A percentile compares a stretch with the other conserved stretches of the same genome.
Evolutionary conservation across 2,888 invertebrate species (phyloP).

Genomic region (Scaptomyza cyrtandrae): DNA sequence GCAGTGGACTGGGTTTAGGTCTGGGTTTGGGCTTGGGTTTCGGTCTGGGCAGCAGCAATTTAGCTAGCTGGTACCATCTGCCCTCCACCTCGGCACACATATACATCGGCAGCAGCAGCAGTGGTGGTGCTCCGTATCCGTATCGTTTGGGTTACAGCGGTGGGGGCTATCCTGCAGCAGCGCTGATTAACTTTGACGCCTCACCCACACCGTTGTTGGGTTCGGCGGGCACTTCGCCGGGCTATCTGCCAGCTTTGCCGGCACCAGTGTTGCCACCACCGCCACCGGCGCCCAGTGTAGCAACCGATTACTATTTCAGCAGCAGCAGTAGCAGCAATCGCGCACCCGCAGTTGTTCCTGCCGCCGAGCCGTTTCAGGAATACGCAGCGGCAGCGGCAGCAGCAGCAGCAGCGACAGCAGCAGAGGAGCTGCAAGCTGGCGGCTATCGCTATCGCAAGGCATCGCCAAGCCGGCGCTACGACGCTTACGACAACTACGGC

Average conservation of each 20-base stretch:
- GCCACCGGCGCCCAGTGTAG: constrained; percentile 71
- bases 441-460: constrained; percentile 69
- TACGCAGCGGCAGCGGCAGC: constrained; percentile 53
- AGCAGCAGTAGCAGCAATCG: constrained; percentile 31
- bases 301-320: constrained; percentile 69
- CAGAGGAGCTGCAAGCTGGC: constrained; percentile 74
- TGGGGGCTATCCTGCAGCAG: constrained; percentile 72
- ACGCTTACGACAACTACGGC: constrained; percentile 76
- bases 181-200: constrained; percentile 76
- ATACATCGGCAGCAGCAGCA: constrained; percentile 75
- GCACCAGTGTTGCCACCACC: constrained; percentile 69
- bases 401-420: constrained; percentile 58
- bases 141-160: constrained; percentile 65
- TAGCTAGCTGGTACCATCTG: constrained; percentile 71
- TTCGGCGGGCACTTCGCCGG: constrained; percentile 69
- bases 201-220: constrained; percentile 75
- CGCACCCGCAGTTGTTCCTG: constrained; percentile 36
- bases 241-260: constrained; percentile 57
- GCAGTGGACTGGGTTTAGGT: constrained; percentile 73
- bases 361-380: constrained; percentile 33
- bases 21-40: constrained; percentile 69
- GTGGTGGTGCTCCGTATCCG: constrained; percentile 63
- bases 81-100: constrained; percentile 79
- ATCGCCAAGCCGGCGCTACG: constrained; percentile 68
- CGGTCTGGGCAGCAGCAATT: constrained; percentile 74